Evolutionary conservation across 1,140 invertebrate genomes (phyloP).

Genomic region (Heliconius eleuchia): DNA sequence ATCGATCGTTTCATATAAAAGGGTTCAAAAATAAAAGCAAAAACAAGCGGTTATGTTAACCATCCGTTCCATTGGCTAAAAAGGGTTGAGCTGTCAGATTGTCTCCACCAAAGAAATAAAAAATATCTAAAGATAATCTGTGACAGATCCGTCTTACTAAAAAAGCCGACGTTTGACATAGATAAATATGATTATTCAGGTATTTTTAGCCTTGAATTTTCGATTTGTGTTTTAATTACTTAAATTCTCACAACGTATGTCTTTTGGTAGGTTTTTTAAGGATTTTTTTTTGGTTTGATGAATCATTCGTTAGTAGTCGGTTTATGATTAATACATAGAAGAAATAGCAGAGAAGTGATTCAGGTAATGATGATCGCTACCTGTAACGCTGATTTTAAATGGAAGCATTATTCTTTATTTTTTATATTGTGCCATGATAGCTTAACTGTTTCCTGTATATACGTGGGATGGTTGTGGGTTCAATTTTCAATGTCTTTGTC

Average conservation of each 20-base stretch:
- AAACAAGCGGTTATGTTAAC: conserved; percentile 59
- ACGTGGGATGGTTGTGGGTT: no score
- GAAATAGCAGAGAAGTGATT: not conserved
- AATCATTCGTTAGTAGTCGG: not conserved
- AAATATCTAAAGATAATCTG: conserved; percentile 75
- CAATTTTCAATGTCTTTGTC: not conserved
- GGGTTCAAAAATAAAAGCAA: conserved; percentile 52
- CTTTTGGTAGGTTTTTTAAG: conserved; percentile 45
- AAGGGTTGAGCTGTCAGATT: conserved; percentile 79
- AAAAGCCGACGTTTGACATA: conserved; percentile 75
- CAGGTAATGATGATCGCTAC: not conserved
- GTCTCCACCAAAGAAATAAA: conserved; percentile 74
- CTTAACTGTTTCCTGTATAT: not conserved
- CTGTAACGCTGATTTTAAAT: not conserved
- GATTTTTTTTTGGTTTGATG: not conserved
- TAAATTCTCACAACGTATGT: conserved; percentile 75
- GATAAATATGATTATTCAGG: conserved; percentile 78
- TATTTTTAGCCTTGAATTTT: conserved; percentile 68
- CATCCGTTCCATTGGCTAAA: conserved; percentile 76
- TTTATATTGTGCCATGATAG: not conserved
- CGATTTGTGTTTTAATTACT: conserved; percentile 76
- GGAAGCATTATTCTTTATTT: not conserved
- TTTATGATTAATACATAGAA: not conserved
- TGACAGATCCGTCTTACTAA: conserved; percentile 78
- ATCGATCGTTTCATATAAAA: conserved; percentile 36